Evolutionary conservation across 1,140 invertebrate genomes (phyloP), one percentile per base, ranked within the genome.

Genomic region (Pinna nobilis): DNA sequence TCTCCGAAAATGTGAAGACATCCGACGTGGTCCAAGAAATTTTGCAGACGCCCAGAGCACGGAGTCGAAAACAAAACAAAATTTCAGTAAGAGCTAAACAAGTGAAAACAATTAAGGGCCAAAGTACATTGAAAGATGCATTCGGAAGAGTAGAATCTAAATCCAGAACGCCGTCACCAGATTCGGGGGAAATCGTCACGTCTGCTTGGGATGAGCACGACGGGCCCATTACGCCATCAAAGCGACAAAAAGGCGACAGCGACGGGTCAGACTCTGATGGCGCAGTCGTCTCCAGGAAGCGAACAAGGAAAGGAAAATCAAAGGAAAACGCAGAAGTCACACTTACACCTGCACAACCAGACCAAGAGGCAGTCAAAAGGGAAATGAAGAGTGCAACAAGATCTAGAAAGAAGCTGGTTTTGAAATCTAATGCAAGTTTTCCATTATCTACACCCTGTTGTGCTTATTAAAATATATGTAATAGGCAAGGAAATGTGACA

Each of bases 191-290:
- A 65, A 74, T 76, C 35, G 55, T 79, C 13, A 82, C 81, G n/a
- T 81, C 81, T 11, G 68, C 72, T 25, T 80, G 76, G 77, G 81
- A 83, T 73, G 79, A 83, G 41, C 83, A 82, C 50, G 80, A 82
- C 57, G 78, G 77, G n/a, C 33, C 53, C 0, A 32, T 70, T 18
- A 80, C 78, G 13, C 78, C 78, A 4, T 64, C 59, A 23, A 75
- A 75, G 35, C 69, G 67, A 67, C 63, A 28, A 73, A 70, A 60
- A 50, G 57, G 64, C 47, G 39, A 59, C 39, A 67, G 20, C 20
- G 41, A 68, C 2, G 15, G 61, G 30, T 50, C 61, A 15, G 55
- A 60, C 18, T 39, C 32, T 32, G 61, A 47, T n/a, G 25, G 37
- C 11, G 15, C 53, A 44, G 64, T n/a, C n/a, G 44, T 30, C 39